Evolutionary conservation across 1,140 invertebrate genomes (phyloP), one percentile per base, ranked within the genome.

Genomic region (Sminthurinus signatus): DNA sequence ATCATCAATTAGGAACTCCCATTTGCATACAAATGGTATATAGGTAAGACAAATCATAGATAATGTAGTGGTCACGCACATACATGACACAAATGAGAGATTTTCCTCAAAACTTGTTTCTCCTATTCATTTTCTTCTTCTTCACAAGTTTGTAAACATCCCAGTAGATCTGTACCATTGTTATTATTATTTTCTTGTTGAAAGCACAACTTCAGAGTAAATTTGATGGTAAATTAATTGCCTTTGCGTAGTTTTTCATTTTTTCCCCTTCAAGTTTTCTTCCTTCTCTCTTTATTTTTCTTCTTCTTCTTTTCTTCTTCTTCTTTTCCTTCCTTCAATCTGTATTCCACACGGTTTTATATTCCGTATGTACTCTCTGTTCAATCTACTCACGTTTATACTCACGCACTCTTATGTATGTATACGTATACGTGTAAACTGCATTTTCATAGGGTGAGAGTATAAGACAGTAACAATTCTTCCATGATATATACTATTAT

Each of bases 131-230:
- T 52, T 52, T 25, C 50, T 27, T 27, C 27, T 27, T 52, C 27
- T 52, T 25, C 27, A 27, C 50, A 52, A 52, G 23, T 52, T 52
- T 52, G 50, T 52, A 52, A 52, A 52, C 50, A 52, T 27, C 4
- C 8, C n/a, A n/a, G n/a, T n/a, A n/a, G n/a, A n/a, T n/a, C n/a
- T n/a, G n/a, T n/a, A n/a, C n/a, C n/a, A n/a, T n/a, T n/a, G n/a
- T n/a, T 8, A 52, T 29, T 52, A 52, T 52, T 52, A 48, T 52
- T 52, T 52, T 28, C 50, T 52, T 52, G 50, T 52, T 52, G 50
- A 52, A 52, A 52, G 50, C 50, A 25, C 27, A 5, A 46, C 21
- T 10, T 46, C 44, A 10, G 19, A 46, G 4, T 21, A 46, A 17
- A 46, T 52, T 52, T 52, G 25, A 52, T 52, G 50, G 23, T 27